Evolutionary conservation across 2,888 invertebrate genomes (phyloP).

Genomic region (Stenolophus ochropezus): DNA sequence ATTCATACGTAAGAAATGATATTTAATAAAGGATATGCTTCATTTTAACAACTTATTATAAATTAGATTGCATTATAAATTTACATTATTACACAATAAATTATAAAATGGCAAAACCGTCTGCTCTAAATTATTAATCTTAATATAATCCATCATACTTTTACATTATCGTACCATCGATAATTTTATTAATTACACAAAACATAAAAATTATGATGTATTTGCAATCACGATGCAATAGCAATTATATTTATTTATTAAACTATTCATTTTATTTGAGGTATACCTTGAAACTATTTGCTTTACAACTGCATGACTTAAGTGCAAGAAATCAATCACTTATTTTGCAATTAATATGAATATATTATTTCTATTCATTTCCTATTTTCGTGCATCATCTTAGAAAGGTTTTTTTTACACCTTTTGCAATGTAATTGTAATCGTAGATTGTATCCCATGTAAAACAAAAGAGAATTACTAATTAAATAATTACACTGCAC

Average conservation of each 20-base stretch:
- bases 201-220: not conserved
- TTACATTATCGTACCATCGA: not conserved
- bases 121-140: slow-evolving; percentile 15
- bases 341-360: not conserved
- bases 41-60: not conserved
- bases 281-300: slow-evolving; percentile 26
- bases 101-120: not conserved
- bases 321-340: slow-evolving; percentile 8
- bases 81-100: slow-evolving; percentile 2
- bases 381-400: not conserved
- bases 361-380: slow-evolving; percentile 3
- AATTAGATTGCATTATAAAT: slow-evolving; percentile 4
- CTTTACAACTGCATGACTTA: slow-evolving; percentile 10
- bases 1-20: not conserved
- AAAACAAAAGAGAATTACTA: not conserved
- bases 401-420: slow-evolving; percentile 22
- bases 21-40: not conserved
- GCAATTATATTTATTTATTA: not conserved
- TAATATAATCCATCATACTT: slow-evolving; percentile 13
- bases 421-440: slow-evolving; percentile 6
- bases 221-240: not conserved
- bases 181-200: not conserved
- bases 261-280: not conserved
- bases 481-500: not conserved
- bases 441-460: not conserved